Percentiles rank a stretch among this genome's conserved stretches.
Conservation (phyloP, 2,797 vertebrate genomes). For the Rhyacichthys aspro region DNA sequence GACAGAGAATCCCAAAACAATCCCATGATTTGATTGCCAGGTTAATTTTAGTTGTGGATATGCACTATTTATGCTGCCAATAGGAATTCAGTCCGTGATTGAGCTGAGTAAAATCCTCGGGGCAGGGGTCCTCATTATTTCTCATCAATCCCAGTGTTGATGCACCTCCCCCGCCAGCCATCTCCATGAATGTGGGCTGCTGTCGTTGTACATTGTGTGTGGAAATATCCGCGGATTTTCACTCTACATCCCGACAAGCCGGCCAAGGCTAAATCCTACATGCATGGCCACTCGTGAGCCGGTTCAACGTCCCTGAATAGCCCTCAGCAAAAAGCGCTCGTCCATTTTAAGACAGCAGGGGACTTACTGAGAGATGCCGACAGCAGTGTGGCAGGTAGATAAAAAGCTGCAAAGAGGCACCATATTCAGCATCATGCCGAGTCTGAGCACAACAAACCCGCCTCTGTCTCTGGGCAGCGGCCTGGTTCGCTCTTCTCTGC, state of each 20-base stretch:
- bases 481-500: constrained; percentile 50
- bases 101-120: constrained; percentile 57
- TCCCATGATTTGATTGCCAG: constrained; percentile 25
- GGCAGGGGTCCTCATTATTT: constrained; percentile 57
- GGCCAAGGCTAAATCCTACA: constrained; percentile 59
- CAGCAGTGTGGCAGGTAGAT: constrained; percentile 39
- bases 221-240: constrained; percentile 45
- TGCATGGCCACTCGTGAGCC: constrained; percentile 45
- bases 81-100: constrained; percentile 43
- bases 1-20: constrained; percentile 8
- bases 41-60: constrained; percentile 19
- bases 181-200: constrained; percentile 43
- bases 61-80: constrained; percentile 37
- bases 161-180: constrained; percentile 65
- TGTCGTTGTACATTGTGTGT: constrained; percentile 31
- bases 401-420: constrained; percentile 45
- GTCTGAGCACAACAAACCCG: constrained; percentile 50
- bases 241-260: constrained; percentile 59
- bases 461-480: constrained; percentile 50
- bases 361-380: constrained; percentile 35
- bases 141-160: constrained; percentile 52
- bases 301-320: constrained; percentile 61
- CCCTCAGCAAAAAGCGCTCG: constrained; percentile 44
- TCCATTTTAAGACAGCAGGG: constrained; percentile 69
- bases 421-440: constrained; percentile 58